Conservation (phyloP, 53 echinoderm and acorn worm genomes). For the Holothuria leucospilota region DNA sequence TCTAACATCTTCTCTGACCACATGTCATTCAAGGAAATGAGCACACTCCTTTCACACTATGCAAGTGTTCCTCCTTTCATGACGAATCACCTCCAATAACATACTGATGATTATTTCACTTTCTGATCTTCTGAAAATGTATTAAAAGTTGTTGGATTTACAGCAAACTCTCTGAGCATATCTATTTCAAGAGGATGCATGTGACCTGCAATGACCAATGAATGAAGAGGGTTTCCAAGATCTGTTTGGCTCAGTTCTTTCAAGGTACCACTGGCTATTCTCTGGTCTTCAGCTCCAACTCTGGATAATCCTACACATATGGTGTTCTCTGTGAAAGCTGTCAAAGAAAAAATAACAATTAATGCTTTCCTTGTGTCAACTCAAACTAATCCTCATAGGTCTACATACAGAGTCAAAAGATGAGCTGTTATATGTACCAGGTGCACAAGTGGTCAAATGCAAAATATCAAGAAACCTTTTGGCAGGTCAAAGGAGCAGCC, state of each 20-base stretch:
- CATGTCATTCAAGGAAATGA: no score
- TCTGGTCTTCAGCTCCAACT: constrained; percentile 84
- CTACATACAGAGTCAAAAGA: no score
- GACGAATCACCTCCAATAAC: no score
- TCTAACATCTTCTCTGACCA: no score
- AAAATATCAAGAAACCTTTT: no score
- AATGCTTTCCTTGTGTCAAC: no score
- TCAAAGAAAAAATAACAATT: background rate
- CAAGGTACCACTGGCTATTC: constrained; percentile 85
- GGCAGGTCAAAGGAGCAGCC: no score
- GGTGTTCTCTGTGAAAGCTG: constrained; percentile 88
- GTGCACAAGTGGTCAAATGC: no score
- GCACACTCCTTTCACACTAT: no score
- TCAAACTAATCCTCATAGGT: no score
- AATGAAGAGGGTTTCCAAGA: constrained; percentile 93
- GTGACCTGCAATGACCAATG: constrained; percentile 96
- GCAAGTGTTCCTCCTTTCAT: no score
- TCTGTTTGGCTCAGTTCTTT: constrained; percentile 82
- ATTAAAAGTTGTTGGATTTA: constrained; percentile 77
- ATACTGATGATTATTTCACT: background rate
- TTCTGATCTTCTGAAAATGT: constrained; percentile 45
- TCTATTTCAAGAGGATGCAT: constrained; percentile 97
- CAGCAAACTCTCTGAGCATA: constrained; percentile 87
- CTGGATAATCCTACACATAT: constrained; percentile 95
- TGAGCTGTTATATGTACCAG: no score